A percentile compares a stretch with the other conserved stretches of the same genome.
These are phyloP conservation scores for Dryomyza anilis DNA, from an alignment of 2,888 invertebrate genomes.

Conservation along the genomic window DNA sequence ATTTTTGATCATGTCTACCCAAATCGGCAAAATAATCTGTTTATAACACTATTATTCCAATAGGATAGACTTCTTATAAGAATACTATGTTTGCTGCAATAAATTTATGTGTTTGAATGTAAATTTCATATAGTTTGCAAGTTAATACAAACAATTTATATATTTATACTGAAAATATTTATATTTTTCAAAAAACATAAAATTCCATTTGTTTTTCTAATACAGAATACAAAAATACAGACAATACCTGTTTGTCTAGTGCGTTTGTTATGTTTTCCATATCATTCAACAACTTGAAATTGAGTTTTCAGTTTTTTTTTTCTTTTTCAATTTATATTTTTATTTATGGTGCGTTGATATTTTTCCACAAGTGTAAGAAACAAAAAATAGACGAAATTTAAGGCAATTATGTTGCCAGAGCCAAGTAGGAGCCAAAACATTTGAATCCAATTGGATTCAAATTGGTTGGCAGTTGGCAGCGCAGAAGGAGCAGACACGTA, in stretches of 20 bases:
- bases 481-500: slow-evolving; percentile 10
- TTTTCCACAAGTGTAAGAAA: not conserved
- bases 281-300: not conserved
- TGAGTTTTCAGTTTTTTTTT: not conserved
- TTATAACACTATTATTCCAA: too few relatives aligned
- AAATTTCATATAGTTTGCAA: too few relatives aligned
- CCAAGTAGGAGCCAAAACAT: slow-evolving; percentile 47
- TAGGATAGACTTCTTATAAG: too few relatives aligned
- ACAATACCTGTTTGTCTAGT: not conserved
- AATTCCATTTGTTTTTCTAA: too few relatives aligned
- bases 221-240: too few relatives aligned
- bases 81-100: too few relatives aligned
- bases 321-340: not conserved
- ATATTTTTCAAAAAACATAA: not conserved
- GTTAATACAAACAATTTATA: too few relatives aligned
- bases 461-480: too few relatives aligned
- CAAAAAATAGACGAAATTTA: slow-evolving; percentile 1
- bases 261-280: not conserved
- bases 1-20: too few relatives aligned
- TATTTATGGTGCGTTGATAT: slow-evolving; percentile 18
- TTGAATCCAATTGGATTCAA: not conserved
- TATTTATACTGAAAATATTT: too few relatives aligned
- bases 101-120: too few relatives aligned
- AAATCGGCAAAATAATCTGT: too few relatives aligned
- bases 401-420: slow-evolving; percentile 22